Conservation (phyloP, 2,888 invertebrate species). For the Noctua comes region DNA sequence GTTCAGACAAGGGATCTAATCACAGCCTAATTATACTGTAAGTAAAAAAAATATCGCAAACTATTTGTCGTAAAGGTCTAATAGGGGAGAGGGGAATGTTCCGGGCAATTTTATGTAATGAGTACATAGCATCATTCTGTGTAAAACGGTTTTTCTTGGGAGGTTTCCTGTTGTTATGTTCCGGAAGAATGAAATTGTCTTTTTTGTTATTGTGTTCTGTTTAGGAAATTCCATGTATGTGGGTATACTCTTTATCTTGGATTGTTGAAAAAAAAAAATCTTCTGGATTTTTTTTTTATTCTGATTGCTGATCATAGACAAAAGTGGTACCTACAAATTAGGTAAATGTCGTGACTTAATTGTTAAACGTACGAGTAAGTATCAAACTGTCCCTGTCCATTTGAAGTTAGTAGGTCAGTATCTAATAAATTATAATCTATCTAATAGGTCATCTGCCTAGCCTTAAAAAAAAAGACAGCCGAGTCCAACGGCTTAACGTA, state of each 20-base stretch:
- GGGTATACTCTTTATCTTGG: not conserved
- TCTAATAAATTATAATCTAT: not conserved
- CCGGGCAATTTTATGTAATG: slow-evolving; percentile 53
- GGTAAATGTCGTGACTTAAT: not conserved
- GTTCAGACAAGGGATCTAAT: slow-evolving; percentile 51
- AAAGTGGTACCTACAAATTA: not conserved
- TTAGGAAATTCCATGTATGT: not conserved
- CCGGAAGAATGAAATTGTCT: slow-evolving; percentile 25
- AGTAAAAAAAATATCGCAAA: slow-evolving; percentile 55
- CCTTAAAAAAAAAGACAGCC: too few relatives aligned
- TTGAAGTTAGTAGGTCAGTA: not conserved
- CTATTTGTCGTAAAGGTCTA: slow-evolving; percentile 37
- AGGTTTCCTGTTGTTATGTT: slow-evolving; percentile 28
- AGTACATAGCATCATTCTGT: slow-evolving; percentile 30
- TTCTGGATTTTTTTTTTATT: not conserved
- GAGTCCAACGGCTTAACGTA: too few relatives aligned
- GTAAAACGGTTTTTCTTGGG: slow-evolving; percentile 42
- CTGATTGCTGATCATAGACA: not conserved
- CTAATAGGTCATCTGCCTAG: too few relatives aligned
- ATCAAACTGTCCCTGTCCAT: not conserved
- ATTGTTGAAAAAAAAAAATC: too few relatives aligned
- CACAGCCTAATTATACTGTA: slow-evolving; percentile 52
- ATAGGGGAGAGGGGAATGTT: slow-evolving; percentile 39
- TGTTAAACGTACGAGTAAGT: not conserved
- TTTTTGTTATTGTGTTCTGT: slow-evolving; percentile 6